Evolutionary conservation across 1,140 invertebrate genomes (phyloP).

Genomic region (Zaprionus ornatus): DNA sequence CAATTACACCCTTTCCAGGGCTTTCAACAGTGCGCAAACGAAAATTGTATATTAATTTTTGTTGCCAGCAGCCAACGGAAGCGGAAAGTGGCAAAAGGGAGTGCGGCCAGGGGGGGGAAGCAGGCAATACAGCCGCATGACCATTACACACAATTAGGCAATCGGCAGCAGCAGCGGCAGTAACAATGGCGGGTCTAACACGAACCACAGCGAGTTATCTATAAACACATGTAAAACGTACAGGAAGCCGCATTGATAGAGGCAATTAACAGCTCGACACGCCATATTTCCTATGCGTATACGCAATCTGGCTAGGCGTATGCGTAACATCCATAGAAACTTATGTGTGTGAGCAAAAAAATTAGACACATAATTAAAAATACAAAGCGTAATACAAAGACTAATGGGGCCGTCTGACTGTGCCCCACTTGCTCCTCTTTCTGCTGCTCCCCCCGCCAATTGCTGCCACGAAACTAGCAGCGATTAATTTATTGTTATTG

Average conservation of each 20-base stretch:
- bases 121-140: not conserved
- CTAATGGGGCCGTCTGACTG: constrained; percentile 66
- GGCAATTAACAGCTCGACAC: constrained; percentile 79
- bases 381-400: constrained; percentile 60
- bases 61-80: constrained; percentile 7
- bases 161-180: not conserved
- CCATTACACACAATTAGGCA: constrained; percentile 58
- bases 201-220: constrained; percentile 37
- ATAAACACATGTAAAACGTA: constrained; percentile 72
- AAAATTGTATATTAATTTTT: constrained; percentile 52
- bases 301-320: constrained; percentile 6
- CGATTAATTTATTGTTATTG: constrained; percentile 82
- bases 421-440: not conserved
- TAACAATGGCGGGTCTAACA: not conserved
- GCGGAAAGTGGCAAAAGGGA: not conserved
- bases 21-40: constrained; percentile 9
- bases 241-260: constrained; percentile 76
- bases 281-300: constrained; percentile 68
- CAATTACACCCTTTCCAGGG: constrained; percentile 32
- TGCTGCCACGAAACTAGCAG: constrained; percentile 18
- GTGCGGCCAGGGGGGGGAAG: not conserved
- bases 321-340: constrained; percentile 41
- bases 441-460: not conserved
- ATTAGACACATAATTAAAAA: constrained; percentile 81
- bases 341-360: constrained; percentile 32